A percentile compares a stretch with the other conserved stretches of the same genome.
These are phyloP conservation scores for Slavum lentiscoides DNA, from an alignment of 2,888 invertebrate genomes.

Conservation along the genomic window DNA sequence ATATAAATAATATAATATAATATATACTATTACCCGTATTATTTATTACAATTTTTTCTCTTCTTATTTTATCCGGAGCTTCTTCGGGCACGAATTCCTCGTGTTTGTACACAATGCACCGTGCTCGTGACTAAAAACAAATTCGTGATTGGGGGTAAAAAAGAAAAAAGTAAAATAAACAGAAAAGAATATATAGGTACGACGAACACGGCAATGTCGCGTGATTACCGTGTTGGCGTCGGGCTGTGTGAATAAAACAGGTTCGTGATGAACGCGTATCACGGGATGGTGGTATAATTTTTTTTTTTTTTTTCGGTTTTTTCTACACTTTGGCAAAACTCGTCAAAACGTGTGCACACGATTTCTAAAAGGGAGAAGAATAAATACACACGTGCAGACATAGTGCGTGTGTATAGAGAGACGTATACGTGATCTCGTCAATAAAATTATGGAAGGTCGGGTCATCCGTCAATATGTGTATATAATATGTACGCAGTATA, in stretches of 20 bases:
- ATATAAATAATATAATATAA: not conserved
- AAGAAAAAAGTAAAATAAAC: not conserved
- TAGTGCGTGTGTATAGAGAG: not conserved
- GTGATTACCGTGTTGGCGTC: conserved; percentile 28
- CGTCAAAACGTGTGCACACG: conserved; percentile 1
- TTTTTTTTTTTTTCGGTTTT: not conserved
- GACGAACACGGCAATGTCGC: not conserved
- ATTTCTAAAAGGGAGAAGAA: conserved; percentile 20
- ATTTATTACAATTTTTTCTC: conserved; percentile 40
- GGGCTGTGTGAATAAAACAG: conserved; percentile 34
- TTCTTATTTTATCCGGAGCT: conserved; percentile 14
- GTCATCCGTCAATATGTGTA: no score
- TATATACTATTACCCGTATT: not conserved
- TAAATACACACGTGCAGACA: not conserved
- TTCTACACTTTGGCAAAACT: conserved; percentile 29
- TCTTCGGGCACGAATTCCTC: conserved; percentile 37
- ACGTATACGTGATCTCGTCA: not conserved
- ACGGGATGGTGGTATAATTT: not conserved
- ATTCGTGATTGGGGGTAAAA: conserved; percentile 44
- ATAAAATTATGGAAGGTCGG: no score
- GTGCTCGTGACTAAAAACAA: conserved; percentile 46
- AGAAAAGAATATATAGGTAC: not conserved
- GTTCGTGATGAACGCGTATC: conserved; percentile 27
- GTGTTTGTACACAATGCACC: not conserved
- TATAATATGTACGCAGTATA: no score